Percentiles rank a stretch among this genome's conserved stretches.
Conservation (phyloP, 2,888 invertebrate species). For the Phortica okadai region DNA sequence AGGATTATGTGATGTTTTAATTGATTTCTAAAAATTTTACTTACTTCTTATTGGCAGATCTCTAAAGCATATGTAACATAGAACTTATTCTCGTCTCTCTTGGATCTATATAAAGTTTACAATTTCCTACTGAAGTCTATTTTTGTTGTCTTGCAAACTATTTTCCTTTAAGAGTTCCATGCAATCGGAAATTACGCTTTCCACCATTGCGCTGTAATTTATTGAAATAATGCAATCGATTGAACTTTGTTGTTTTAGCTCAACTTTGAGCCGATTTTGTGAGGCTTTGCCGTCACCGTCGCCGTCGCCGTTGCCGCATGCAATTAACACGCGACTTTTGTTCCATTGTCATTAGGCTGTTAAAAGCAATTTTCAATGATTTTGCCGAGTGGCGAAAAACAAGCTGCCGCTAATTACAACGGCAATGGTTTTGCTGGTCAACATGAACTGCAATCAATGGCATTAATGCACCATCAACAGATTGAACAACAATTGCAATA, state of each 20-base stretch:
- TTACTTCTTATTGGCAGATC: no score
- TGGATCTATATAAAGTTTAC: no score
- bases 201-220: not conserved
- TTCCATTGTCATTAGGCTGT: slow-evolving; percentile 62
- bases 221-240: slow-evolving; percentile 14
- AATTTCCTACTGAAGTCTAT: not conserved
- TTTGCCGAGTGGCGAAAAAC: slow-evolving; percentile 27
- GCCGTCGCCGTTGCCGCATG: slow-evolving; percentile 51
- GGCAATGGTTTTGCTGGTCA: not conserved
- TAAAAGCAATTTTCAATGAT: slow-evolving; percentile 61
- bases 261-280: no score
- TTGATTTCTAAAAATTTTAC: no score
- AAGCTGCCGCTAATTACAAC: slow-evolving; percentile 56
- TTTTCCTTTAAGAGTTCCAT: not conserved
- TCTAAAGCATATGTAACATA: no score
- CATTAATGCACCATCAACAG: slow-evolving; percentile 33
- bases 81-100: no score
- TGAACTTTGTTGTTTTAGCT: slow-evolving; percentile 6
- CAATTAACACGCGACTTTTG: slow-evolving; percentile 55
- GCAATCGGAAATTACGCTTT: not conserved
- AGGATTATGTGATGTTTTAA: no score
- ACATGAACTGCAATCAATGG: not conserved
- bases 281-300: not conserved
- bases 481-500: slow-evolving; percentile 23
- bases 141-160: not conserved